These are phyloP conservation scores for Alectoris magna DNA, from an alignment of 2,797 vertebrate genomes.

Conservation along the genomic window DNA sequence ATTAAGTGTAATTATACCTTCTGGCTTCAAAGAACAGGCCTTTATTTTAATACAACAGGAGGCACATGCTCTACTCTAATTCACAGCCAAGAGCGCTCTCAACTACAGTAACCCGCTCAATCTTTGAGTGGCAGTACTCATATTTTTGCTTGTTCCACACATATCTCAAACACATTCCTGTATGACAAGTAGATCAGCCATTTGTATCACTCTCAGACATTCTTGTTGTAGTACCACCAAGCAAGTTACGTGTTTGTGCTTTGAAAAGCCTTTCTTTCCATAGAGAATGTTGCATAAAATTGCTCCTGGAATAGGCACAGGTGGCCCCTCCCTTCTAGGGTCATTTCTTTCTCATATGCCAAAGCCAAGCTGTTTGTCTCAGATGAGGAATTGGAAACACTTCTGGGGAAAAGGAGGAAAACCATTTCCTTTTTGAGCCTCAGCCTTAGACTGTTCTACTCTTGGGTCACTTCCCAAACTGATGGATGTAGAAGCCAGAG, in stretches of 20 bases:
- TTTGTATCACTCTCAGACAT: accelerated
- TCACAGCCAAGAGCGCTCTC: background rate
- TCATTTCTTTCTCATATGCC: conserved; percentile 20
- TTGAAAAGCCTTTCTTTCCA: conserved; percentile 11
- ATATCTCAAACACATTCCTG: background rate
- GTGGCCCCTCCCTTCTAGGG: conserved; percentile 8
- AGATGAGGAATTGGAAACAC: conserved; percentile 24
- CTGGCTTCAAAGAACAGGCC: conserved; percentile 29
- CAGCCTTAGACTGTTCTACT: background rate
- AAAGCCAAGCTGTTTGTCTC: conserved; percentile 32
- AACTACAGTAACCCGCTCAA: accelerated
- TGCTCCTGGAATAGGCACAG: background rate
- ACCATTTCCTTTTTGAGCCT: conserved; percentile 13
- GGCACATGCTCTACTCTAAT: background rate
- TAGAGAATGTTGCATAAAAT: background rate
- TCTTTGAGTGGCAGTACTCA: background rate
- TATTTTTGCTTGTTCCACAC: background rate
- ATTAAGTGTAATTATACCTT: conserved; percentile 44
- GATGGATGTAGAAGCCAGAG: conserved; percentile 17
- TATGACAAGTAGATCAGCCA: background rate
- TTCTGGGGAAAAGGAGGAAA: conserved; percentile 5
- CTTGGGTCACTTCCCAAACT: background rate
- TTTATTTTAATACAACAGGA: background rate
- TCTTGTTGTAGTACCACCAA: background rate
- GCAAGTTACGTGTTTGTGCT: background rate